phyloP scores from a whole-genome alignment of 2,888 invertebrate species.

The Nephrocerus scutellatus region DNA sequence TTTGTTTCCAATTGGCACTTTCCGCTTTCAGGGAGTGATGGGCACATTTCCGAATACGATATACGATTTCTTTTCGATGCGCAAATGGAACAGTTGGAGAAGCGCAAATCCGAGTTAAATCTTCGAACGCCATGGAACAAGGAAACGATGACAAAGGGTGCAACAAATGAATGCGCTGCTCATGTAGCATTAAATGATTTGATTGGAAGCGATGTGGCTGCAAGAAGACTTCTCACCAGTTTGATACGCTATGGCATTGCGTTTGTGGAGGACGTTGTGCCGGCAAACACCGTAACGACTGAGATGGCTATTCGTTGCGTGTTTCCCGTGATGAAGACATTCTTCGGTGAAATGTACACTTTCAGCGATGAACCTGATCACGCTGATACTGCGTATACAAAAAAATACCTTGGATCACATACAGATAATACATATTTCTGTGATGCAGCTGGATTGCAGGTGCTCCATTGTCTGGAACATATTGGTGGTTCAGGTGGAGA shows the following conservation, averaged over 20 bases:
- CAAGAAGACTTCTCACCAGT: constrained; percentile 48
- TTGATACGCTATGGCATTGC: constrained; percentile 42
- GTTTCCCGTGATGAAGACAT: constrained; percentile 59
- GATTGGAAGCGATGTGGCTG: constrained; percentile 47
- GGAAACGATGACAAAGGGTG: constrained; percentile 39
- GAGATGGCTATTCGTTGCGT: constrained; percentile 51
- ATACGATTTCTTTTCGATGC: constrained; percentile 48
- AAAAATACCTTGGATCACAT: constrained; percentile 60
- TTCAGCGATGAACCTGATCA: constrained; percentile 54
- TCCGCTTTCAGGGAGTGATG: constrained; percentile 52
- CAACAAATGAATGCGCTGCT: constrained; percentile 43
- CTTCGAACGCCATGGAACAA: constrained; percentile 51
- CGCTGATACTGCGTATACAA: constrained; percentile 69
- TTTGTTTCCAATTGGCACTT: constrained; percentile 15
- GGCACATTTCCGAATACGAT: constrained; percentile 51
- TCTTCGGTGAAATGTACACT: constrained; percentile 70
- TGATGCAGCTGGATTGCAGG: constrained; percentile 62
- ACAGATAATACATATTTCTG: constrained; percentile 74
- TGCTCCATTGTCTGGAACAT: constrained; percentile 55
- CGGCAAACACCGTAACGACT: constrained; percentile 40
- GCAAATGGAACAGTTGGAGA: constrained; percentile 30
- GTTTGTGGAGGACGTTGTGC: constrained; percentile 44
- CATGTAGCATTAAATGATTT: constrained; percentile 49
- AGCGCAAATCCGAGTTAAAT: constrained; percentile 21
- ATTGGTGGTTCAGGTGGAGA: constrained; percentile 61